These are phyloP conservation scores for Lethrus apterus DNA, from an alignment of 1,140 invertebrate genomes.

Conservation along the genomic window DNA sequence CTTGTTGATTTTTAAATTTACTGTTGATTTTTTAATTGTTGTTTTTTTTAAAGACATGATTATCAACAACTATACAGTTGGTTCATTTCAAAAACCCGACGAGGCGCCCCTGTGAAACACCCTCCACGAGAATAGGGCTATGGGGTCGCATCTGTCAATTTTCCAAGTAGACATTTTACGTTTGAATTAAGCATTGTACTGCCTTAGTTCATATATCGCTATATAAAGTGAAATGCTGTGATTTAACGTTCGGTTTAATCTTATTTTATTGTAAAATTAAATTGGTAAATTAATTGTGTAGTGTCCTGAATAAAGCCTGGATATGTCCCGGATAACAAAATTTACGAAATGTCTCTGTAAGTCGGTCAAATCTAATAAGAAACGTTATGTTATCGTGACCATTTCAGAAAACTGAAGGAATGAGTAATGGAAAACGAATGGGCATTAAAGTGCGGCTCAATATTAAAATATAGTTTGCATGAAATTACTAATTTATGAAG, in stretches of 20 bases:
- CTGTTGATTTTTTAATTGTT: no score
- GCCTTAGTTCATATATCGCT: background rate
- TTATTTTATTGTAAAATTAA: background rate
- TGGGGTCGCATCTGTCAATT: conserved; percentile 42
- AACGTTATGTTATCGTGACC: background rate
- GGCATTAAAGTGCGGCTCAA: no score
- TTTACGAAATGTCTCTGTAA: background rate
- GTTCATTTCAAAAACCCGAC: no score
- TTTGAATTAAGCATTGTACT: background rate
- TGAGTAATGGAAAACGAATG: no score
- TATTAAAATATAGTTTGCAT: background rate
- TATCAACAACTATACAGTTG: no score
- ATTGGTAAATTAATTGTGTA: background rate
- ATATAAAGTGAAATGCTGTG: conserved; percentile 5
- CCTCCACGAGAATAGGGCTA: conserved; percentile 8
- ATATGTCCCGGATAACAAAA: background rate
- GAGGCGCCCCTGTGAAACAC: conserved; percentile 7
- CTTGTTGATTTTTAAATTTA: no score
- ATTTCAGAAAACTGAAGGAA: no score
- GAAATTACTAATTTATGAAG: conserved; percentile 4
- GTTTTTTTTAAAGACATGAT: no score
- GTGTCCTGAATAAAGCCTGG: background rate
- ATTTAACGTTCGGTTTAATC: background rate
- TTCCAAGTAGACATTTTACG: conserved; percentile 30
- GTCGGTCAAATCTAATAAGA: background rate